Evolutionary conservation across 1,140 invertebrate species (phyloP).

Genomic region (Trissolcus basalis): DNA sequence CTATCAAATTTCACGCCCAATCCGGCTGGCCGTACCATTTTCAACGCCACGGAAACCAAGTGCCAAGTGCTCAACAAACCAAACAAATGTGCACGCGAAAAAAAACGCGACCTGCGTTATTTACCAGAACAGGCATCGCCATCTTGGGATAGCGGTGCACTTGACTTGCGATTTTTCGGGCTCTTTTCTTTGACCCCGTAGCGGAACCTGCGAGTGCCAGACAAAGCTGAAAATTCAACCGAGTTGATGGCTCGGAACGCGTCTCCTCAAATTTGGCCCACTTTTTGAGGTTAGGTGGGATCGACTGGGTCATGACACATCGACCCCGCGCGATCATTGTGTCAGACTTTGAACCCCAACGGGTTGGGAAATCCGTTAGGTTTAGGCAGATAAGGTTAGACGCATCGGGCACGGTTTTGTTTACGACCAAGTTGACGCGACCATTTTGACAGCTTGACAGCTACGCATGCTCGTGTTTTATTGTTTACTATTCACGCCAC

Average conservation of each 20-base stretch:
- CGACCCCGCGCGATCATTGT: constrained; percentile 12
- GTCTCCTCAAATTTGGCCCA: not conserved
- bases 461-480: not conserved
- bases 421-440: too few species aligned
- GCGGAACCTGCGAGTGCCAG: not conserved
- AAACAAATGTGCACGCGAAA: too few species aligned
- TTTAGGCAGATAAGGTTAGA: constrained; percentile 5
- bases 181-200: not conserved
- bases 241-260: not conserved
- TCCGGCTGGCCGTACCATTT: not conserved
- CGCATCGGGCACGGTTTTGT: too few species aligned
- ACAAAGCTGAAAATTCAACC: not conserved
- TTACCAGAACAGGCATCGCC: constrained; percentile 3
- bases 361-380: constrained; percentile 4
- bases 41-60: too few species aligned
- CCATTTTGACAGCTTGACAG: not conserved
- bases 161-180: constrained; percentile 7
- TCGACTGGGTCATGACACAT: constrained; percentile 6
- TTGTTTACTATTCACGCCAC: too few species aligned
- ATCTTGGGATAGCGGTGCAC: constrained; percentile 12
- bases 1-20: not conserved
- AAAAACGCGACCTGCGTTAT: too few species aligned
- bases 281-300: constrained; percentile 2
- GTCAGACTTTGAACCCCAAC: constrained; percentile 8
- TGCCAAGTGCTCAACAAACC: too few species aligned